Evolutionary conservation across 1,140 invertebrate species (phyloP), one percentile per base, ranked within the genome.

Genomic region (Mizuhopecten yessoensis): DNA sequence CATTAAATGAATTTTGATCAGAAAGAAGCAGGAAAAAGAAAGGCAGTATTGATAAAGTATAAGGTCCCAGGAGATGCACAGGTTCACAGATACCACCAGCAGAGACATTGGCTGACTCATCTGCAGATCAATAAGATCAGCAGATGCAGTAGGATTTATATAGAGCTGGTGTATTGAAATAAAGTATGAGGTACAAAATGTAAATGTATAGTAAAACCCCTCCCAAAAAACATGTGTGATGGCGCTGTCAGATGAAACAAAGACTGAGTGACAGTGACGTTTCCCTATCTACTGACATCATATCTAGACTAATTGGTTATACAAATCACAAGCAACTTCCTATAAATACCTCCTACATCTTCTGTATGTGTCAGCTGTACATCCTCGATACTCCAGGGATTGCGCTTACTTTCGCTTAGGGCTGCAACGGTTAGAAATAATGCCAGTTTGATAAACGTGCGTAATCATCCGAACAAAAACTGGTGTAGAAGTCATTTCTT

Each of bases 201-300:
- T 39, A 39, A 7, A 39, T 39, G 36, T 39, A 39, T 13, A 39
- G 36, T 13, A 13, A 39, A 39, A n/a, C n/a, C 36, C 20, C 57
- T 75, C 20, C 20, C 1, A 75, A 2, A 17, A 75, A 5, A 75
- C 5, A n/a, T 13, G 5, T 29, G n/a, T 75, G 57, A 29, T 75
- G 23, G 1, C 5, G 57, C 5, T 29, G 57, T 75, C 29, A 75
- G 57, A 75, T n/a, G 29, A 5, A 75, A n/a, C 57, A 75, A 75
- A 75, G 57, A 29, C 57, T 17, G 5, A 11, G 9, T 75, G n/a
- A 15, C 23, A 75, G 57, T 75, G 57, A 75, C 57, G 57, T n/a
- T 75, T 75, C n/a, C 57, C 29, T 75, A n/a, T 75, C 57, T 75
- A 49, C 57, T 75, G 57, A 75, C 57, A 49, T 49, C n/a, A n/a